A percentile compares a stretch with the other conserved stretches of the same genome.
phyloP scores from a whole-genome alignment of 2,797 vertebrate genomes.

The Selene dorsalis region DNA sequence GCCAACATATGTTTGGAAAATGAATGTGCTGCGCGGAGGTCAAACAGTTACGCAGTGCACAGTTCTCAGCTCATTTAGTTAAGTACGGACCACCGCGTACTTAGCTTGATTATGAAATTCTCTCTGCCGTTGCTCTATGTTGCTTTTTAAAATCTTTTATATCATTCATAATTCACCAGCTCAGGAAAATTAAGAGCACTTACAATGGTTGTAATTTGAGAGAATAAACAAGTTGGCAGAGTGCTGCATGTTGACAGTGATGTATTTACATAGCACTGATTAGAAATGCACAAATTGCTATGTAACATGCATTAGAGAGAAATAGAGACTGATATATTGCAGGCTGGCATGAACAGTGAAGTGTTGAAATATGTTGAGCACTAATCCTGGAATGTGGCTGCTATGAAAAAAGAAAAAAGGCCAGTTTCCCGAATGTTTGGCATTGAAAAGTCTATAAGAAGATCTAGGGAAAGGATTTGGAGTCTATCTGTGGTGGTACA shows the following conservation, averaged over 20 bases:
- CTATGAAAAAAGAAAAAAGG: conserved; percentile 53
- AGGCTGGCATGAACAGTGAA: conserved; percentile 57
- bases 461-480: conserved; percentile 43
- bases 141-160: conserved; percentile 74
- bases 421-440: conserved; percentile 53
- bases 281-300: conserved; percentile 75
- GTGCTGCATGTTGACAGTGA: conserved; percentile 69
- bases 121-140: conserved; percentile 60
- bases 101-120: conserved; percentile 74
- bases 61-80: conserved; percentile 72
- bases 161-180: conserved; percentile 77
- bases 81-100: conserved; percentile 67
- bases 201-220: conserved; percentile 73
- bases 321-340: conserved; percentile 73
- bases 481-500: conserved; percentile 43
- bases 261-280: conserved; percentile 72
- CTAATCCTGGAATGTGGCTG: conserved; percentile 55
- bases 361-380: conserved; percentile 69
- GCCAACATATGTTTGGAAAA: conserved; percentile 85
- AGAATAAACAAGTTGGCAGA: conserved; percentile 54
- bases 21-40: conserved; percentile 76
- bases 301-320: conserved; percentile 72
- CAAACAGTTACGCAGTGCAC: conserved; percentile 67
- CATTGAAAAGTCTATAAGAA: conserved; percentile 45
- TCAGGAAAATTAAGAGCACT: conserved; percentile 71